These are phyloP conservation scores for Pipistrellus nathusii DNA, from an alignment of 2,797 vertebrate genomes.

Conservation along the genomic window DNA sequence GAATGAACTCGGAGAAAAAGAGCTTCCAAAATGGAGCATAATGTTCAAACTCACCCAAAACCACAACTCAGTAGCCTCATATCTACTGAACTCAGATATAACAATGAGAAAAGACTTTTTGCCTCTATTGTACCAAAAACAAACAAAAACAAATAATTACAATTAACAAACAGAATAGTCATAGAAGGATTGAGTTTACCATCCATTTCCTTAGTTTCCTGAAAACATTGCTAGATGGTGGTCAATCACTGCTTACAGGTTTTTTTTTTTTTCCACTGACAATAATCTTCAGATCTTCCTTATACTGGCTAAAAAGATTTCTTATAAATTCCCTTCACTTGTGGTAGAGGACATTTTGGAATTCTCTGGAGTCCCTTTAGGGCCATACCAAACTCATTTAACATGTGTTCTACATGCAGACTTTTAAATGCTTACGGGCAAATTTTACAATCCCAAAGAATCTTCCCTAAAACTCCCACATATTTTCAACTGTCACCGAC, in stretches of 20 bases:
- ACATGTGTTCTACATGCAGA: not conserved
- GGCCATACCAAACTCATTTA: not conserved
- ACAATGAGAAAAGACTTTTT: not conserved
- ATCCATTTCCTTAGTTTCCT: constrained; percentile 13
- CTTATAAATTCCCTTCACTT: not conserved
- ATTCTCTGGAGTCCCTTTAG: not conserved
- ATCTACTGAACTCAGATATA: not conserved
- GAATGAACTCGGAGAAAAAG: not conserved
- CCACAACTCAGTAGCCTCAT: not conserved
- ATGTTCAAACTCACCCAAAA: not conserved
- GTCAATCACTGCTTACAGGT: not conserved
- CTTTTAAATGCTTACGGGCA: not conserved
- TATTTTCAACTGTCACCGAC: not conserved
- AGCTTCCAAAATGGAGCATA: not conserved
- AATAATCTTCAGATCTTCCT: constrained; percentile 1
- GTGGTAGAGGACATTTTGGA: not conserved
- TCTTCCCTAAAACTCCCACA: not conserved
- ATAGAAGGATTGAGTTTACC: not conserved
- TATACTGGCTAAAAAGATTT: not conserved
- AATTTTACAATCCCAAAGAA: not conserved
- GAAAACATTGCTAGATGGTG: not conserved
- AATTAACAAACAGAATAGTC: not conserved
- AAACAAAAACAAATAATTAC: not conserved
- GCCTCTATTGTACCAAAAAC: not conserved
- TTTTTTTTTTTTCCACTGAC: not conserved